phyloP scores from a whole-genome alignment of 1,140 invertebrate genomes.

The Tyrophagus putrescentiae region DNA sequence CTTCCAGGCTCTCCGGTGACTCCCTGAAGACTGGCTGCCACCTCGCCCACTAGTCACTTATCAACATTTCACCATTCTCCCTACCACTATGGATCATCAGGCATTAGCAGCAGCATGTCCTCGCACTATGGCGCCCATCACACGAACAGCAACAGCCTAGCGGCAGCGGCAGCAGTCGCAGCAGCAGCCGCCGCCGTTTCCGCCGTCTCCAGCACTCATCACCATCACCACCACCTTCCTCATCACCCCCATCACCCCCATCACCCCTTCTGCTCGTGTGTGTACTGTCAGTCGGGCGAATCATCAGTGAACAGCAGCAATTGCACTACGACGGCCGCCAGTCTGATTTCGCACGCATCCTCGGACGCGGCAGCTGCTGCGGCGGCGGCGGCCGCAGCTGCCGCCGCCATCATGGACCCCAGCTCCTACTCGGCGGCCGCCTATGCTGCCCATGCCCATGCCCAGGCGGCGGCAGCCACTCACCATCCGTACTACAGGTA shows the following conservation, averaged over 20 bases:
- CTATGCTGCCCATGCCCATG: conserved; percentile 18
- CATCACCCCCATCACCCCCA: conserved; percentile 1
- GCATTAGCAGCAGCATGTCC: too few species aligned
- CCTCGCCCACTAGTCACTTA: too few species aligned
- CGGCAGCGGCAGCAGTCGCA: neutral
- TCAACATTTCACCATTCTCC: too few species aligned
- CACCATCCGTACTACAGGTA: conserved; percentile 23
- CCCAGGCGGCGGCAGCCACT: too few species aligned
- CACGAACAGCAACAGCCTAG: too few species aligned
- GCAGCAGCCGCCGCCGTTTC: neutral
- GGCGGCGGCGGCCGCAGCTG: neutral
- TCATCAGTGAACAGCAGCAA: too few species aligned
- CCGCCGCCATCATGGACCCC: conserved; percentile 20
- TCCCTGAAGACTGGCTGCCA: conserved; percentile 11
- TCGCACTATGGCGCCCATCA: too few species aligned
- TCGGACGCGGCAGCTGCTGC: neutral
- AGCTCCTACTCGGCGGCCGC: conserved; percentile 3
- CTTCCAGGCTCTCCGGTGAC: too few species aligned
- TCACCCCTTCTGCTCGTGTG: conserved; percentile 17
- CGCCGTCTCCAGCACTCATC: neutral
- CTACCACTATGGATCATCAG: too few species aligned
- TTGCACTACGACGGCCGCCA: neutral
- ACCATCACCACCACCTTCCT: conserved; percentile 8
- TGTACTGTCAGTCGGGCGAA: conserved; percentile 19
- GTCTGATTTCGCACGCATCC: neutral